Evolutionary conservation across 2,113 vertebrate species (phyloP).

Genomic region (Tursiops truncatus): DNA sequence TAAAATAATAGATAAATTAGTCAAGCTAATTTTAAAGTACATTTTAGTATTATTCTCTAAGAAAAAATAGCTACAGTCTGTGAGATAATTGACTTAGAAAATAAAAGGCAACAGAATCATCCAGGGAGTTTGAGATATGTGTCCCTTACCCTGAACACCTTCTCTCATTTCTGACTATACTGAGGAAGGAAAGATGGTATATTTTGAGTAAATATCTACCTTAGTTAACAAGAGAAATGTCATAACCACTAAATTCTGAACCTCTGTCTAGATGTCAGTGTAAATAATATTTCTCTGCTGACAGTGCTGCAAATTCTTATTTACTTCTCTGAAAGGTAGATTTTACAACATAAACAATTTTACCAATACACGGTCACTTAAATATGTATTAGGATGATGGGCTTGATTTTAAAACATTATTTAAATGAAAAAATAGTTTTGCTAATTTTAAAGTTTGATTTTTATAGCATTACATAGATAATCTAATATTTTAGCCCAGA

Average conservation of each 20-base stretch:
- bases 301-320: not conserved
- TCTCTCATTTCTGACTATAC: conserved; percentile 11
- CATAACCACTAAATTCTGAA: not conserved
- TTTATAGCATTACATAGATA: not conserved
- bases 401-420: conserved; percentile 6
- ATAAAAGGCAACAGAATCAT: conserved; percentile 48
- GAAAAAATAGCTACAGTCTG: not conserved
- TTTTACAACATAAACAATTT: conserved; percentile 22
- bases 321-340: not conserved
- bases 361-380: not conserved
- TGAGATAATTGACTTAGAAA: conserved; percentile 26
- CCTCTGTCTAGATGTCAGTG: not conserved
- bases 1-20: conserved; percentile 40
- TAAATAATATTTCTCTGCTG: conserved; percentile 45
- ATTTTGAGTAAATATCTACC: not conserved
- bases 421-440: conserved; percentile 12
- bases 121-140: not conserved
- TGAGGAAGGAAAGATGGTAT: conserved; percentile 1
- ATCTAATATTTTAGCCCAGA: not conserved
- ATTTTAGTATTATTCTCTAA: not conserved
- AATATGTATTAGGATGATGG: not conserved
- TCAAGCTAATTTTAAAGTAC: conserved; percentile 28
- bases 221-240: conserved; percentile 12
- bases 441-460: conserved; percentile 23
- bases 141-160: not conserved